These are phyloP conservation scores for Synanthedon formicaeformis DNA, from an alignment of 2,888 invertebrate species.

Conservation along the genomic window DNA sequence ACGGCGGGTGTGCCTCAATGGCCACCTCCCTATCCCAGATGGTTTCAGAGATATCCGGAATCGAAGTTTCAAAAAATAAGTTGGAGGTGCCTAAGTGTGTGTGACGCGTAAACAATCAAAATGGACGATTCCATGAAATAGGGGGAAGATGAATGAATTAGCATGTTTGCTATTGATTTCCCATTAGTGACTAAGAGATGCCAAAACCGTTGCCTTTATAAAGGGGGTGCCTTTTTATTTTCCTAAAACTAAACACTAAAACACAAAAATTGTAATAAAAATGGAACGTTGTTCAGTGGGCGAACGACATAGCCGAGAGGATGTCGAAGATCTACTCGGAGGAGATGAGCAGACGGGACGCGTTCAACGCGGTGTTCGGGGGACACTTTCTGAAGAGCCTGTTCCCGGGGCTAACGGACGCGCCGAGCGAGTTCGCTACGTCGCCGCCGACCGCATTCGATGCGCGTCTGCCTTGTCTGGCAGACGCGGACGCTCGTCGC, in stretches of 20 bases:
- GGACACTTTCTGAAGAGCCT: slow-evolving; percentile 87
- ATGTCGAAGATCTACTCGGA: slow-evolving; percentile 84
- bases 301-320: slow-evolving; percentile 82
- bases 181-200: too few relatives aligned
- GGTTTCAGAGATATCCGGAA: too few relatives aligned
- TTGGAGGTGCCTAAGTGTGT: too few relatives aligned
- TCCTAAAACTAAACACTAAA: too few relatives aligned
- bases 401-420: slow-evolving; percentile 92
- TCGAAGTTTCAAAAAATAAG: too few relatives aligned
- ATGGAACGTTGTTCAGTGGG: slow-evolving; percentile 73
- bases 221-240: neutral
- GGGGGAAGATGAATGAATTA: too few relatives aligned
- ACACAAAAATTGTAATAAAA: slow-evolving; percentile 14
- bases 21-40: too few relatives aligned
- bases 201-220: neutral
- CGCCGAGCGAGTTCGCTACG: slow-evolving; percentile 86
- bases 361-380: slow-evolving; percentile 82
- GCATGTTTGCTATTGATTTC: too few relatives aligned
- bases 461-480: slow-evolving; percentile 74
- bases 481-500: slow-evolving; percentile 71
- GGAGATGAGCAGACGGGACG: slow-evolving; percentile 82
- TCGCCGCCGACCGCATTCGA: slow-evolving; percentile 84
- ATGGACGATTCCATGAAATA: too few relatives aligned
- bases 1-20: too few relatives aligned
- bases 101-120: too few relatives aligned